Evolutionary conservation across 2,113 vertebrate genomes (phyloP), one percentile per base, ranked within the genome.

Genomic region (Acanthisitta chloris): DNA sequence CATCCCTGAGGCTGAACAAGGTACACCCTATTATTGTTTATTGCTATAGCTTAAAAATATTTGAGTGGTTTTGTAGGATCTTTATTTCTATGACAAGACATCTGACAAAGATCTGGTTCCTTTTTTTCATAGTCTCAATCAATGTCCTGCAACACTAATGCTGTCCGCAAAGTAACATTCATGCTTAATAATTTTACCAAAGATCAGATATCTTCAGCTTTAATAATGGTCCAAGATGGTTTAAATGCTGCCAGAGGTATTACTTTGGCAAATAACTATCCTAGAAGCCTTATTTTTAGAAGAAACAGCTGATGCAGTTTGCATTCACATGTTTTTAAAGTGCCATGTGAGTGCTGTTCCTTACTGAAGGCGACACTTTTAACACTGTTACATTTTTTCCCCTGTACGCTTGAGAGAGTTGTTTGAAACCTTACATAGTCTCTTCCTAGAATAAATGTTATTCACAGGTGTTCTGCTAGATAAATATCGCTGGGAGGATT

Each of bases 301-400:
- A 85, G 58, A 69, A 79, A 59, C 48, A 79, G 29, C 20, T 77
- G 31, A 34, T 55, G n/a, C 29, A 76, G 49, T 77, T 94, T 65
- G 33, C 40, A 43, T 79, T 62, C 61, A 52, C 0, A 0, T 64
- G 28, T 46, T 85, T 67, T 81, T 67, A 72, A 76, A 45, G 21
- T 4, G 5, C 31, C 9, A 4, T 20, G 13, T 21, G 6, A 49
- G 28, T 57, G 52, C 43, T 0, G 0, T 59, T 85, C 51, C 40
- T 79, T 90, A 74, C 17, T 0, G 0, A 87, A 70, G 38, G 31
- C 5, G 18, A 43, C n/a, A 19, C 10, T 10, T 58, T 62, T 48
- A 64, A 54, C 10, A 52, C 38, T 43, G 5, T 29, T 89, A 45
- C 23, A 84, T 52, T 21, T 46, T 62, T 85, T 92, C 66, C 21